Base-by-base conservation (phyloP, 2,888 invertebrate species). In the Cryptus viduatorius region DNA sequence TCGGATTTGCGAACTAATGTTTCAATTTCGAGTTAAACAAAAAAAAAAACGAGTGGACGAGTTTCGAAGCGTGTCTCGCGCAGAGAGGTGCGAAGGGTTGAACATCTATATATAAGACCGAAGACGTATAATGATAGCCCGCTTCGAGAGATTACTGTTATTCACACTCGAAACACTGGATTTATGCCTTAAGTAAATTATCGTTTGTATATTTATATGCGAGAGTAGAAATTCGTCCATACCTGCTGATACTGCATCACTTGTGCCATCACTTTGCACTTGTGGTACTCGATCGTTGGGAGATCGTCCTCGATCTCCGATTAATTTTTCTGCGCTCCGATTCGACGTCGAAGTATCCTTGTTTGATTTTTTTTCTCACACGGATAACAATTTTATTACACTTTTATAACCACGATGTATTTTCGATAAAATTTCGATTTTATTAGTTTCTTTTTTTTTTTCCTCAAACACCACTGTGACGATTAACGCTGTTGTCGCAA, bases 171-270 rank as follows among this genome's bases (percentile, higher is more conserved):
- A 85, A 84, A 83, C 85, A 86, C 85, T 84, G 82, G 83, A 84
- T 86, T 87, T 82, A 78, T 79, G 14, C 73, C 76, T 53, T 79
- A 84, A 82, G 72, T 81, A 87, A 86, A 86, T 86, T 86, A 86
- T 85, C 82, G 75, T 78, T 81, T 75, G 64, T 48, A 16, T 59
- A 29, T 59, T 59, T 65, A 19, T 19, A 19, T 65, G 42, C 48
- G 67, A 24, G 44, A 67, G 67, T 48, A 82, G 19, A 71, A 79
- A 84, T 79, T 83, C 73, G 61, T 83, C 85, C 89, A 83, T 69
- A 93, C 92, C 92, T 93, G 92, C 89, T 91, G 92, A 89, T 92
- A 92, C 87, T 91, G 92, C 92, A 92, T 92, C 86, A 91, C 90
- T 90, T 92, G 90, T 68, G 90, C 88, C 90, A 90, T 89, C 87